phyloP scores from a whole-genome alignment of 2,797 vertebrate species.

The Macropodus opercularis region DNA sequence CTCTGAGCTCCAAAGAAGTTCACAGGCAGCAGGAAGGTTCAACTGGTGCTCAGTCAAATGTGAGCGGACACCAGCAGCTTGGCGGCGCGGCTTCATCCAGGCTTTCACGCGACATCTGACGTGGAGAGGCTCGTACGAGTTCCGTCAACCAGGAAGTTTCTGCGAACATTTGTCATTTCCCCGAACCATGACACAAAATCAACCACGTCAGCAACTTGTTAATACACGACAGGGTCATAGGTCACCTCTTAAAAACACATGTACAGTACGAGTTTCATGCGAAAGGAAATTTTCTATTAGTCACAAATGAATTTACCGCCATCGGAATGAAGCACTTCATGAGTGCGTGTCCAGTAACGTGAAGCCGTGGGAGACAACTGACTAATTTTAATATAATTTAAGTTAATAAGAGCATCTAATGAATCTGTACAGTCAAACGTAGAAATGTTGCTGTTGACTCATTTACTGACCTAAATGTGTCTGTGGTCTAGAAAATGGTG shows the following conservation, averaged over 20 bases:
- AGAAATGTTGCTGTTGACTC: no score
- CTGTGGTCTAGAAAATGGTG: no score
- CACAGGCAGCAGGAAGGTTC: not conserved
- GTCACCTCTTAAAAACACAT: no score
- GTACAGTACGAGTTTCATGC: not conserved
- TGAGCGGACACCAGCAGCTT: conserved; percentile 1
- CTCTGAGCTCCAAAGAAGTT: conserved; percentile 5
- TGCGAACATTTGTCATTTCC: not conserved
- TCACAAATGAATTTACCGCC: no score
- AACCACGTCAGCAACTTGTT: not conserved
- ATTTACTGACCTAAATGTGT: no score
- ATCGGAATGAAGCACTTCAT: no score
- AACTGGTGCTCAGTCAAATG: not conserved
- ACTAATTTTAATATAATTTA: not conserved
- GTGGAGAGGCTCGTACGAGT: not conserved
- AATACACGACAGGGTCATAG: conserved; percentile 14
- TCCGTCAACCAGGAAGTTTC: not conserved
- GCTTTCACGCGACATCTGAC: not conserved
- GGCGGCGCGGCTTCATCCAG: not conserved
- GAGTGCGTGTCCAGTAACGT: no score
- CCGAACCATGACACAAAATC: not conserved
- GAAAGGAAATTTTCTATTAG: no score
- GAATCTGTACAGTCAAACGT: no score
- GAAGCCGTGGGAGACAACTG: not conserved
- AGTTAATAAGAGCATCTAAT: no score